Base-by-base conservation (phyloP, 1,140 invertebrate genomes). In the Thaumetopoea pityocampa region DNA sequence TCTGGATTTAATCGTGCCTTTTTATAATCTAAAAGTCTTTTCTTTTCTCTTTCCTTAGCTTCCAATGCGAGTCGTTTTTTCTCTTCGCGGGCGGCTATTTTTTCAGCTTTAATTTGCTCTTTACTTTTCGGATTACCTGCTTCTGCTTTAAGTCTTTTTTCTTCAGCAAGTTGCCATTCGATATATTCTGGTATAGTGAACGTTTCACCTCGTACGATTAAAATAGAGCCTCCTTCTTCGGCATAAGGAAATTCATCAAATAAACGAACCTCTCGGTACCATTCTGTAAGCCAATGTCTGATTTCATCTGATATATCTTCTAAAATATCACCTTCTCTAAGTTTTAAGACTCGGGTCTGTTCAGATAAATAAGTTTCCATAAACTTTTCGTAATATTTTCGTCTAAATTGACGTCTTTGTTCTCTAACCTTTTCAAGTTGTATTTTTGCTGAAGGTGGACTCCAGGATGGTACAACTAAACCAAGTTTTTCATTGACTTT, bases 231-330 rank as follows among this genome's bases (percentile, higher is more conserved):
- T 4, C 80, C 80, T 64, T 84, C 80, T 18, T 73, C 69, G 10
- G 78, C 59, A 50, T 55, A 84, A 20, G 76, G 79, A 57, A 60
- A 84, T 55, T 84, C 80, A 48, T 84, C 80, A 57, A 82, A 84
- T 5, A 63, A 16, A 11, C 59, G 49, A 12, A 76, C 57, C 30
- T 51, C 32, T 22, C 61, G 57, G 49, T 80, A 87, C 89, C 90
- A 92, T 37, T 88, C 57, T 4, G 67, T 43, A 49, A 91, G 89
- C 91, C 91, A 92, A 29, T 86, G 86, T 30, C 89, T 87, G 45
- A 92, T 89, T 70, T 92, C 90, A 35, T 88, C 88, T 1, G 87
- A 86, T 43, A 92, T 91, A 56, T 92, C 91, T 54, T 92, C 91
- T 77, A 90, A 87, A 22, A 92, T 69, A 36, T 87, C 84, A 1